Evolutionary conservation across 2,113 vertebrate genomes (phyloP).

Genomic region (Heterocephalus glaber): DNA sequence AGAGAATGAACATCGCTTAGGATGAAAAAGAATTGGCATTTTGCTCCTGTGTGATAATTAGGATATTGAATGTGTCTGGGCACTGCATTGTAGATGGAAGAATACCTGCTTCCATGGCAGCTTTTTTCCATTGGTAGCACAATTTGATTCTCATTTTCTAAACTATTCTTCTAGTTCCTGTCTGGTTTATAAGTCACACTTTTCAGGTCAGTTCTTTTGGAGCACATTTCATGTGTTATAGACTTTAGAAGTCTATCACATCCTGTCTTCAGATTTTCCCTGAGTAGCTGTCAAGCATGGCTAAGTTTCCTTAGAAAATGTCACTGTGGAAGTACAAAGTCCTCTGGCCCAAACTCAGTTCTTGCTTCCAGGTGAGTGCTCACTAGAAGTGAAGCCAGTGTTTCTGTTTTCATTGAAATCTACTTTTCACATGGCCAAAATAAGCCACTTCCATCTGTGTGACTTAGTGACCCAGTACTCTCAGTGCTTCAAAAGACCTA

Average conservation of each 20-base stretch:
- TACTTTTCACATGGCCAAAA: not conserved
- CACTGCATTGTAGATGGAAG: not conserved
- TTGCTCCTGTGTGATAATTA: not conserved
- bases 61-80: not conserved
- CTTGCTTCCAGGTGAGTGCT: not conserved
- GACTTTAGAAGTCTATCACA: not conserved
- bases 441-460: not conserved
- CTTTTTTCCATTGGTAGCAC: not conserved
- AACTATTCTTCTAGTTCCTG: not conserved
- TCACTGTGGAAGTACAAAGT: not conserved
- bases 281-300: not conserved
- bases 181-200: constrained; percentile 33
- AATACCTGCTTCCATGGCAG: not conserved
- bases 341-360: not conserved
- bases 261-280: not conserved
- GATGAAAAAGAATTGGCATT: constrained; percentile 7
- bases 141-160: not conserved
- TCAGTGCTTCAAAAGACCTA: not conserved
- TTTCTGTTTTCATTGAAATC: not conserved
- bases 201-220: not conserved
- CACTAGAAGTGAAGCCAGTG: not conserved
- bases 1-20: not conserved
- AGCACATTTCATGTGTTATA: not conserved
- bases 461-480: not conserved
- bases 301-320: not conserved